phyloP scores from a whole-genome alignment of 2,888 invertebrate genomes.

The Eupithecia abbreviata region DNA sequence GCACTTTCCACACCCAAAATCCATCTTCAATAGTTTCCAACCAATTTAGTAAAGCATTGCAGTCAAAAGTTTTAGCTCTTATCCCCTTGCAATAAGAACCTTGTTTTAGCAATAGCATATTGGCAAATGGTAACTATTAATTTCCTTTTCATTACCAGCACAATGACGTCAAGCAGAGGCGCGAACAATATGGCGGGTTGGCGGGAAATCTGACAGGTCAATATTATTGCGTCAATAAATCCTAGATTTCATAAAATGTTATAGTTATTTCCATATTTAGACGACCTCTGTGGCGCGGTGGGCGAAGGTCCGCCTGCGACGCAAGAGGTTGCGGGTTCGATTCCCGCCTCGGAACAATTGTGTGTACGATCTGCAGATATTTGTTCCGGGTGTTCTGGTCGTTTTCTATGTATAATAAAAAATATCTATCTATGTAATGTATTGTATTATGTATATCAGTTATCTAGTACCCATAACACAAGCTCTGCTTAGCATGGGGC shows the following conservation, averaged over 20 bases:
- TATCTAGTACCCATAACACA: too few relatives aligned
- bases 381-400: too few relatives aligned
- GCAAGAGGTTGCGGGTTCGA: too few relatives aligned
- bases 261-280: not conserved
- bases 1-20: constrained; percentile 46
- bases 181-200: constrained; percentile 71
- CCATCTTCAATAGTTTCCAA: constrained; percentile 58
- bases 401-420: too few relatives aligned
- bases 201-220: constrained; percentile 73
- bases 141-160: constrained; percentile 75
- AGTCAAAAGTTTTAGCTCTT: constrained; percentile 48
- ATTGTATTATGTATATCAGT: too few relatives aligned
- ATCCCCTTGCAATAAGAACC: constrained; percentile 34
- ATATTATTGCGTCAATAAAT: constrained; percentile 45
- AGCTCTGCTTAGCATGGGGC: too few relatives aligned
- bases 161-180: constrained; percentile 72
- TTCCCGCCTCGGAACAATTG: too few relatives aligned
- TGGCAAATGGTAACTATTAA: constrained; percentile 70
- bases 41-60: constrained; percentile 34
- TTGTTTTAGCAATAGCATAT: constrained; percentile 33
- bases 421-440: too few relatives aligned
- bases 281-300: too few relatives aligned
- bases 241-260: constrained; percentile 2
- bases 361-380: too few relatives aligned
- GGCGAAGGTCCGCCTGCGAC: too few relatives aligned